Percentiles rank a stretch among this genome's conserved stretches.
phyloP scores from a whole-genome alignment of 2,113 vertebrate species.

The Pluvialis apricaria region DNA sequence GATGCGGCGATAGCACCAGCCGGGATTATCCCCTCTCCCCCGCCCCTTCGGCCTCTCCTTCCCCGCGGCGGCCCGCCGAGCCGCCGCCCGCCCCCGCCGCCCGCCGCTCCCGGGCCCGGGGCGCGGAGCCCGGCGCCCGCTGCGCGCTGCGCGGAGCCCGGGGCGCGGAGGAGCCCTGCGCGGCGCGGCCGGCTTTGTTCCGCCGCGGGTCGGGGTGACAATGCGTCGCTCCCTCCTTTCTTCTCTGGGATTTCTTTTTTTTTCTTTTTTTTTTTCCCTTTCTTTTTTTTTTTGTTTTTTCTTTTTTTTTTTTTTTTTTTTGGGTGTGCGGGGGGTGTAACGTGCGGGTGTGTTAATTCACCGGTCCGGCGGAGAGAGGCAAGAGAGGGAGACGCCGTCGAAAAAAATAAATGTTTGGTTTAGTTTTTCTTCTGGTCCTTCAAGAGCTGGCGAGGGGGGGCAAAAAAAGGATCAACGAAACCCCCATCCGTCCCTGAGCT shows the following conservation, averaged over 20 bases:
- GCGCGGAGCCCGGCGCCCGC: too few relatives aligned
- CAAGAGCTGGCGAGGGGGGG: not conserved
- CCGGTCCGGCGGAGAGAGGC: not conserved
- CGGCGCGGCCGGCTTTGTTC: slow-evolving; percentile 63
- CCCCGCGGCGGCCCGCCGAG: not conserved
- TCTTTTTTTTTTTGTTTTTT: not conserved
- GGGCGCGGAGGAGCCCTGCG: not conserved
- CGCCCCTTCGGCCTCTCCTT: slow-evolving; percentile 17
- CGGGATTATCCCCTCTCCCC: not conserved
- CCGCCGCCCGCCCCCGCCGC: not conserved
- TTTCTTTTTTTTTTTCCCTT: not conserved
- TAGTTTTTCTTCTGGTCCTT: slow-evolving; percentile 44
- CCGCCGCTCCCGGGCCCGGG: not conserved
- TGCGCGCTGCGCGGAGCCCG: too few relatives aligned
- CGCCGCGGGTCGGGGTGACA: slow-evolving; percentile 26
- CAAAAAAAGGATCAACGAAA: not conserved
- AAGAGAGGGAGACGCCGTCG: not conserved
- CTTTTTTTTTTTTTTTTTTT: not conserved
- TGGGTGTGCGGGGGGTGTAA: not conserved
- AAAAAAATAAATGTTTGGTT: slow-evolving; percentile 9
- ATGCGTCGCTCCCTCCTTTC: slow-evolving; percentile 11
- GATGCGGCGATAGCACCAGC: slow-evolving; percentile 66
- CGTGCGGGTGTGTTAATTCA: not conserved
- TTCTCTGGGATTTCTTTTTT: not conserved
- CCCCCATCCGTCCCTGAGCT: slow-evolving; percentile 20